These are phyloP conservation scores for Calliopsis andreniformis DNA, from an alignment of 1,140 invertebrate genomes.

Conservation along the genomic window DNA sequence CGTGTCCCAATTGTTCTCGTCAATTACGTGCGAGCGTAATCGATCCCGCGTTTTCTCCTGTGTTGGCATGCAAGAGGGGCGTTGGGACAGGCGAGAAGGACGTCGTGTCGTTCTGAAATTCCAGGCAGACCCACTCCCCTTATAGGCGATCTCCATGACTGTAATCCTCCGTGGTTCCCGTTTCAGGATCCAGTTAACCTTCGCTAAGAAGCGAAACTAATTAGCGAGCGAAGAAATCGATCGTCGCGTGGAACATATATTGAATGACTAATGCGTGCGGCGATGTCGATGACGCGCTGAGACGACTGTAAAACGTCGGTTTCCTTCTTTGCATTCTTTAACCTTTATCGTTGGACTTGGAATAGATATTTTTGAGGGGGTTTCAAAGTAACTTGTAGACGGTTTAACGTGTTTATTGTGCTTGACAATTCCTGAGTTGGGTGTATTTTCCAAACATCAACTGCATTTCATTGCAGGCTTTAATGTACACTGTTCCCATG, in stretches of 20 bases:
- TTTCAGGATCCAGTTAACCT: slow-evolving; percentile 1
- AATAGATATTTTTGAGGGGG: neutral
- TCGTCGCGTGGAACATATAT: neutral
- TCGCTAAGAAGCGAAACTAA: neutral
- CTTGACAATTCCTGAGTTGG: too few species aligned
- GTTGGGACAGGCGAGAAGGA: neutral
- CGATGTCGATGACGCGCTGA: neutral
- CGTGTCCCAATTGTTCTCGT: slow-evolving; percentile 63
- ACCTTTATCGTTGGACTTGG: neutral
- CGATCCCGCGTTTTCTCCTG: slow-evolving; percentile 5
- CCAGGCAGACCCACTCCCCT: neutral
- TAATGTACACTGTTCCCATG: too few species aligned
- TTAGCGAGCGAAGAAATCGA: slow-evolving; percentile 8
- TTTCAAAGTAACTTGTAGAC: too few species aligned
- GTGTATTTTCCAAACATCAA: too few species aligned
- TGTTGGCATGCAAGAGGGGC: neutral
- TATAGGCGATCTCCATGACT: neutral
- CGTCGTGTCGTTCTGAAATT: neutral
- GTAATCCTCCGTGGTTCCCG: slow-evolving; percentile 2
- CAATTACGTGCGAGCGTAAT: slow-evolving; percentile 64
- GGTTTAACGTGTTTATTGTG: too few species aligned
- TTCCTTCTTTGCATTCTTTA: neutral
- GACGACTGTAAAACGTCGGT: neutral
- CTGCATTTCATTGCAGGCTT: too few species aligned
- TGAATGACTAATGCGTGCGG: neutral